These are phyloP conservation scores for silkworm (Bombyx mori) DNA, from an alignment of 1,140 invertebrate genomes.

Conservation along the genomic window ASM3026992v2 NC_085128.1:11286501-11287000, in stretches of 20 bases:
- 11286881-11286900: neutral
- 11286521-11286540: conserved; percentile 6
- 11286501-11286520: neutral
- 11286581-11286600: conserved; percentile 17
- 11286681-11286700: too few relatives aligned
- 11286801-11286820: too few relatives aligned
- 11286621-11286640: conserved; percentile 9
- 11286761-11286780: too few relatives aligned
- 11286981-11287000: conserved; percentile 34
- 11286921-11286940: conserved; percentile 31
- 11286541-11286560: conserved; percentile 9
- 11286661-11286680: too few relatives aligned
- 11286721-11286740: too few relatives aligned
- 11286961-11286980: conserved; percentile 36
- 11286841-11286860: too few relatives aligned
- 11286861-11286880: conserved; percentile 5
- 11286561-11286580: conserved; percentile 13
- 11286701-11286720: too few relatives aligned
- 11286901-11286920: conserved; percentile 22
- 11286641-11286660: neutral
- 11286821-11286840: too few relatives aligned
- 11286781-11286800: too few relatives aligned
- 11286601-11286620: conserved; percentile 9
- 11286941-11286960: conserved; percentile 21
- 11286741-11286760: too few relatives aligned